Conservation (phyloP, 2,797 vertebrate genomes). For the Hydrophis major region DNA sequence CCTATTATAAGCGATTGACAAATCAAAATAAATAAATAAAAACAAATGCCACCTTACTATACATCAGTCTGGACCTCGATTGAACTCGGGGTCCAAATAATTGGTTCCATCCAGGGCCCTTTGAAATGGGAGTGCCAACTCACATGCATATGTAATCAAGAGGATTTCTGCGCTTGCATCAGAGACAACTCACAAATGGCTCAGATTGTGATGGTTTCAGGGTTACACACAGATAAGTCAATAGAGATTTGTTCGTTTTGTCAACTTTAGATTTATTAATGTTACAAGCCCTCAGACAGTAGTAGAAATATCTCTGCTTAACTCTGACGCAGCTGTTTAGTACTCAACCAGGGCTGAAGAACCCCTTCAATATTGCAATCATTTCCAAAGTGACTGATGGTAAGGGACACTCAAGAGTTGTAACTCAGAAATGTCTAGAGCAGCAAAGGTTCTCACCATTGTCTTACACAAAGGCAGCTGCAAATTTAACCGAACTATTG, state of each 20-base stretch:
- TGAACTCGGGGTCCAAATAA: not conserved
- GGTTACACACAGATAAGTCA: not conserved
- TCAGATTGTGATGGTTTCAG: not conserved
- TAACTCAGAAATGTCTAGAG: not conserved
- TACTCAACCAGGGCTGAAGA: not conserved
- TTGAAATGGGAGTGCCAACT: not conserved
- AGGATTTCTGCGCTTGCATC: not conserved
- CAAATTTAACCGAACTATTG: not conserved
- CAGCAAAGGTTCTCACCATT: not conserved
- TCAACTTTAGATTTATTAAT: not conserved
- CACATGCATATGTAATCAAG: not conserved
- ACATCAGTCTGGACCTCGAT: not conserved
- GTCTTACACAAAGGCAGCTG: not conserved
- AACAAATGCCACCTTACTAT: not conserved
- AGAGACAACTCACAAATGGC: not conserved
- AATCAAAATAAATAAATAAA: too few relatives aligned
- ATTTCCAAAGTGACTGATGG: not conserved
- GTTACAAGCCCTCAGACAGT: not conserved
- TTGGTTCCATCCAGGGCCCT: not conserved
- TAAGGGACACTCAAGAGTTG: not conserved
- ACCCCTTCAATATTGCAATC: not conserved
- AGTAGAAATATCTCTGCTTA: not conserved
- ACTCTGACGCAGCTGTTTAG: not conserved
- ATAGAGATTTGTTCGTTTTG: slow-evolving; percentile 17
- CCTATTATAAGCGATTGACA: too few relatives aligned